phyloP scores from a whole-genome alignment of 1,140 invertebrate species.

The Pectinophora gossypiella region DNA sequence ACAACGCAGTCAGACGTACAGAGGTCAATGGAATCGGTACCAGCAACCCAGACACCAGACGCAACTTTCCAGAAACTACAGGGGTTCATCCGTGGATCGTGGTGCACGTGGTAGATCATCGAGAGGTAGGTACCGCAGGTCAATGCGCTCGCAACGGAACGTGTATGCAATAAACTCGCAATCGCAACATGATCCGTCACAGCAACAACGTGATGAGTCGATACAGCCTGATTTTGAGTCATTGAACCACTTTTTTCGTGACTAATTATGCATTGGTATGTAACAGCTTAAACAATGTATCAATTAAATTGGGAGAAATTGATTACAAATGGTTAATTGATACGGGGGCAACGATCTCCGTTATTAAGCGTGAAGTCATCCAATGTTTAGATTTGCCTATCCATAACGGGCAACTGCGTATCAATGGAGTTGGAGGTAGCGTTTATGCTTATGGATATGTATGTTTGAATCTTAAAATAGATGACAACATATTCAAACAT shows the following conservation, averaged over 20 bases:
- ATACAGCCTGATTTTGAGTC: too few species aligned
- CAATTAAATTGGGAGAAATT: neutral
- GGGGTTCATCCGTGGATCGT: neutral
- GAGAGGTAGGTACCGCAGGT: neutral
- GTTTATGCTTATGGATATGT: neutral
- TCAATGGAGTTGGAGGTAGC: neutral
- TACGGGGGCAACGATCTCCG: neutral
- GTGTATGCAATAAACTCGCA: neutral
- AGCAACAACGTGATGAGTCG: neutral
- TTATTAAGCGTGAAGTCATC: neutral
- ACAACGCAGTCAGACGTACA: neutral
- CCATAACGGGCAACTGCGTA: neutral
- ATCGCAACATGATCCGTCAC: neutral
- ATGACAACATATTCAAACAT: neutral
- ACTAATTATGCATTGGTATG: neutral
- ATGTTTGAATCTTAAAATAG: neutral
- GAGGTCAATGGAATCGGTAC: too few species aligned
- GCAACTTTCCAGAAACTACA: neutral
- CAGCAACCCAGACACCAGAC: neutral
- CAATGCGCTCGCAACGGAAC: neutral
- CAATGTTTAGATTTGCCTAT: neutral
- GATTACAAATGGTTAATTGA: neutral
- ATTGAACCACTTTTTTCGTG: conserved; percentile 5
- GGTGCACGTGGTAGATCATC: neutral
- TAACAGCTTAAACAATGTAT: neutral